Conservation (phyloP, 2,113 vertebrate species). For the Bujurquina vittata region DNA sequence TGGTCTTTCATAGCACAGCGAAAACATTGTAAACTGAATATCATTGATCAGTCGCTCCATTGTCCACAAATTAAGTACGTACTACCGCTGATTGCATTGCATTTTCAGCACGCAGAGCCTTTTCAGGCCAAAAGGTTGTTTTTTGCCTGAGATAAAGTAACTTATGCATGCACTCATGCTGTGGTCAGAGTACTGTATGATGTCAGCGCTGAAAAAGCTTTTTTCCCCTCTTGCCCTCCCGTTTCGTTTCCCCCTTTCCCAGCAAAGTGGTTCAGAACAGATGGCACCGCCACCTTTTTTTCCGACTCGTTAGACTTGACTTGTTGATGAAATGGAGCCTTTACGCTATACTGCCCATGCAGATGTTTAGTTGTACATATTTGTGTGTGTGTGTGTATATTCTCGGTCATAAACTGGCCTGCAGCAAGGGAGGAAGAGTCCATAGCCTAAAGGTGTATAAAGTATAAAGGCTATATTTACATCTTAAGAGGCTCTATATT, state of each 20-base stretch:
- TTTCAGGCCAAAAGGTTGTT: conserved; percentile 34
- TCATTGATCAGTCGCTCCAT: conserved; percentile 63
- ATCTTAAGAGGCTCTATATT: conserved; percentile 17
- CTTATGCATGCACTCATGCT: conserved; percentile 43
- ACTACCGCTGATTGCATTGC: conserved; percentile 58
- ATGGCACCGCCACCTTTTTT: conserved; percentile 81
- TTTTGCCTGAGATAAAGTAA: conserved; percentile 60
- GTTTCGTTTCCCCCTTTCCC: conserved; percentile 43
- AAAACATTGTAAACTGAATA: conserved; percentile 60
- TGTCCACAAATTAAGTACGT: conserved; percentile 68
- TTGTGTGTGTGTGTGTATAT: conserved; percentile 17
- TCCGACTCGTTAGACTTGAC: conserved; percentile 82
- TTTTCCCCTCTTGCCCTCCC: conserved; percentile 13
- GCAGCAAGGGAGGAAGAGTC: conserved; percentile 6
- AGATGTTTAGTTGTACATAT: conserved; percentile 72
- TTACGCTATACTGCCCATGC: conserved; percentile 67
- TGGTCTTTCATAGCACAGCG: conserved; percentile 49
- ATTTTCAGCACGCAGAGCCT: conserved; percentile 33
- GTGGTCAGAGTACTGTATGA: conserved; percentile 34
- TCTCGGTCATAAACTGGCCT: conserved; percentile 31
- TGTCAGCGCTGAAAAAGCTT: conserved; percentile 46
- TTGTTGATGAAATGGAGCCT: conserved; percentile 83
- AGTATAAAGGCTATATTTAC: conserved; percentile 12
- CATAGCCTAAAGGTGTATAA: neutral
- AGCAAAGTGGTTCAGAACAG: conserved; percentile 76